Evolutionary conservation across 2,113 vertebrate genomes (phyloP).

Genomic region (Onychorhynchus coronatus): DNA sequence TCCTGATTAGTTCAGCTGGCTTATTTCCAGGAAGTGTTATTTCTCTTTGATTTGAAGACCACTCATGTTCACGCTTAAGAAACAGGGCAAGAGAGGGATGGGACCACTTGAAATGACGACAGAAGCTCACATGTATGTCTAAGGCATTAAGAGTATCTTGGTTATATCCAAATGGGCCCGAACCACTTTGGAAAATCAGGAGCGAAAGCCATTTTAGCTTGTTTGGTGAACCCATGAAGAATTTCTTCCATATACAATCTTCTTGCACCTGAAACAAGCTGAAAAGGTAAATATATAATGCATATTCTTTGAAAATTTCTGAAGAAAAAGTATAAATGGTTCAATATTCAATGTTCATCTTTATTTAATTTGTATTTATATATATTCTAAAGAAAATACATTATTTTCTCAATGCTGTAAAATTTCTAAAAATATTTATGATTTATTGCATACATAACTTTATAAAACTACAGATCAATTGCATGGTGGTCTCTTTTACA

Average conservation of each 20-base stretch:
- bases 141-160: not conserved
- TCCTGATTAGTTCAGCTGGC: not conserved
- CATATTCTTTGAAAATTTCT: not conserved
- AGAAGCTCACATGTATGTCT: not conserved
- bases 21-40: not conserved
- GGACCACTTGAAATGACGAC: not conserved
- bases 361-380: not conserved
- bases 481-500: not conserved
- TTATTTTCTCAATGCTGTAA: not conserved
- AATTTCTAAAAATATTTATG: not conserved
- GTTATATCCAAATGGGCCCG: rapidly evolving
- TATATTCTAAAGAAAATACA: not conserved
- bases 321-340: not conserved
- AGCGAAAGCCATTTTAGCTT: not conserved
- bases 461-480: not conserved
- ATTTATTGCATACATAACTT: not conserved
- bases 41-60: not conserved
- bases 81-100: not conserved
- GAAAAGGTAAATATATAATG: not conserved
- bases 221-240: not conserved
- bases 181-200: not conserved
- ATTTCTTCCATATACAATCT: not conserved
- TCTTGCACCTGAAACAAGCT: not conserved
- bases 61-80: not conserved
- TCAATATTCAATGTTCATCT: not conserved